A percentile compares a stretch with the other conserved stretches of the same genome.
Evolutionary conservation across 2,888 invertebrate genomes (phyloP).

Genomic region (Drosophila parthenogenetica): DNA sequence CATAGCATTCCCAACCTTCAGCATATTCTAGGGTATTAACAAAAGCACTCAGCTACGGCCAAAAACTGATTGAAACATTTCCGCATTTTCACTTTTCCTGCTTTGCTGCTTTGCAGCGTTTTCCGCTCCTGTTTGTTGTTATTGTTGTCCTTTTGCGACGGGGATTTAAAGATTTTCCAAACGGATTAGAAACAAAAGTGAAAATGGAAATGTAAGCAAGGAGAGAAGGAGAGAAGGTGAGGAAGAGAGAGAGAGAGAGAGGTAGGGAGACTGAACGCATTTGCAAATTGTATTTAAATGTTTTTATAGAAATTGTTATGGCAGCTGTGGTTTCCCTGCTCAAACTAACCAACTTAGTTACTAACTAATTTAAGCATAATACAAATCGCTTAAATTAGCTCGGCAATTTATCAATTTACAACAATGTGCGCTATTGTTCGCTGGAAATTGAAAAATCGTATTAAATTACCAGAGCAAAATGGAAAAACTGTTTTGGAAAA

Average conservation of each 20-base stretch:
- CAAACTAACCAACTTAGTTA: constrained; percentile 11
- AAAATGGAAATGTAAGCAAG: constrained; percentile 27
- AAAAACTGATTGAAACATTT: constrained; percentile 70
- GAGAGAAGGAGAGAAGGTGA: background rate
- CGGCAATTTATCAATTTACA: constrained; percentile 29
- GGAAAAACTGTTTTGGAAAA: constrained; percentile 43
- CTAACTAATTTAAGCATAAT: constrained; percentile 69
- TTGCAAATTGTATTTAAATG: constrained; percentile 43
- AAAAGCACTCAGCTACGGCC: constrained; percentile 69
- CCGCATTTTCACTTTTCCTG: constrained; percentile 43
- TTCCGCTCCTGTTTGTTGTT: constrained; percentile 42
- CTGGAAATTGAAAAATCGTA: constrained; percentile 79
- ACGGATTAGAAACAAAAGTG: constrained; percentile 66
- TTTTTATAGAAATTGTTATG: background rate
- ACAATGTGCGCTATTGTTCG: constrained; percentile 45
- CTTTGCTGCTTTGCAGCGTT: background rate
- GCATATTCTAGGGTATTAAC: constrained; percentile 52
- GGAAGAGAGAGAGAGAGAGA: constrained; percentile 21
- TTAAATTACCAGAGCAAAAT: constrained; percentile 71
- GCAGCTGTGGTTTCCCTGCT: background rate
- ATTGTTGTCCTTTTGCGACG: constrained; percentile 56
- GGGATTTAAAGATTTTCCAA: constrained; percentile 74
- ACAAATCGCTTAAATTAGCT: constrained; percentile 55
- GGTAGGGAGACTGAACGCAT: background rate
- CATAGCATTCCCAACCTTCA: constrained; percentile 5